Percentiles rank a stretch among this genome's conserved stretches.
phyloP scores from a whole-genome alignment of 2,113 vertebrate species.

The Pipra filicauda region DNA sequence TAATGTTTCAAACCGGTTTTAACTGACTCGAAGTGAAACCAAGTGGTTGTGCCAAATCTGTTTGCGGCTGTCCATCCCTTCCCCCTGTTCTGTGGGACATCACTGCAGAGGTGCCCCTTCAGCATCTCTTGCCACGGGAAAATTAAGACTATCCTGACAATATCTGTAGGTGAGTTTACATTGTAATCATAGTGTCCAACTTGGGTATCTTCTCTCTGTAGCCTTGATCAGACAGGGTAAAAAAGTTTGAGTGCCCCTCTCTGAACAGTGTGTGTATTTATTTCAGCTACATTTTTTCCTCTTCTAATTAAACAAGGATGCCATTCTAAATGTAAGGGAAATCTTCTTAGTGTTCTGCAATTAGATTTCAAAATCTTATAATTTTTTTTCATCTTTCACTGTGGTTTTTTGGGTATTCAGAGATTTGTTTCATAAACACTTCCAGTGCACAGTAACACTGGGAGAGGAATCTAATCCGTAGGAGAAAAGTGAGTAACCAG shows the following conservation, averaged over 20 bases:
- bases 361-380: neutral
- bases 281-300: neutral
- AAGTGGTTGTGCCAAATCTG: neutral
- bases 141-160: neutral
- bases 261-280: neutral
- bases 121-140: neutral
- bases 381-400: neutral
- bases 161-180: neutral
- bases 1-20: conserved; percentile 45
- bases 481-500: neutral
- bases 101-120: neutral
- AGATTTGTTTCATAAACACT: neutral
- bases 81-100: neutral
- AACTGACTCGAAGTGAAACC: neutral
- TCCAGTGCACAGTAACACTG: neutral
- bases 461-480: neutral
- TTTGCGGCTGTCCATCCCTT: neutral
- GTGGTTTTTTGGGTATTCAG: neutral
- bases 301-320: neutral
- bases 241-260: neutral
- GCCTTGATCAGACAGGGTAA: neutral
- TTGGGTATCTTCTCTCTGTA: neutral
- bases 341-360: neutral
- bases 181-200: neutral
- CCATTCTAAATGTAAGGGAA: neutral